Base-by-base conservation (phyloP, 2,888 invertebrate genomes). In the Dendrolimus houi region DNA sequence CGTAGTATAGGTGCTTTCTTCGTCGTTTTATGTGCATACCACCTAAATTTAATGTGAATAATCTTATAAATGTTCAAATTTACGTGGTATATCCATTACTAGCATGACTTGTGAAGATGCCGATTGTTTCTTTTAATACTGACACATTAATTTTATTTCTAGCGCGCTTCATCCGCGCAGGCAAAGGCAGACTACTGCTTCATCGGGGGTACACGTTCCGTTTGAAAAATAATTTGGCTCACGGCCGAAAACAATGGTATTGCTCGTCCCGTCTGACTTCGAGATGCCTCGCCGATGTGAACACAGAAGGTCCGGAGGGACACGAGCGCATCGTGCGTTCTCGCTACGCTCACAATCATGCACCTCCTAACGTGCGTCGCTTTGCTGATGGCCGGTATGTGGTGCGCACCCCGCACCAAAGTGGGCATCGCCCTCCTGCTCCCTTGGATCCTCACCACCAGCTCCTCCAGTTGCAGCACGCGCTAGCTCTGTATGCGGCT, bases 241-340 rank as follows among this genome's bases (percentile, higher is more conserved):
- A 89, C 66, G 88, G 90, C 1, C 83, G 89, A 65, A 91, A 90
- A 77, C 89, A 90, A 68, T 90, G 89, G 90, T 89, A 90, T 70
- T 90, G 90, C 69, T 90, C 90, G 14, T 90, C 89, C 57, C 81
- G 90, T 52, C 78, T 89, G 57, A 90, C 89, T 12, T 89, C 90
- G 52, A 87, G 90, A 65, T 90, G 90, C 70, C 79, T 89, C 54
- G 88, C 89, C 61, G 88, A 90, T 66, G 90, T 90, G 17, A 89
- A 89, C 71, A 90, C 90, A 41, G 90, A 89, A 67, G 89, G 89
- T 0, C 88, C 89, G n/a, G 89, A 89, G 67, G 90, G 89, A 0
- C 88, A 85, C 69, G 89, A 89, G 74, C 89, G 89, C 64, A 88
- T 90, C 62, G 89, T 89, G 59, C 88, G 89, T 59, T 88, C 87